Evolutionary conservation across 2,797 vertebrate genomes (phyloP), one percentile per base, ranked within the genome.

Genomic region (Peromyscus melanophrys): DNA sequence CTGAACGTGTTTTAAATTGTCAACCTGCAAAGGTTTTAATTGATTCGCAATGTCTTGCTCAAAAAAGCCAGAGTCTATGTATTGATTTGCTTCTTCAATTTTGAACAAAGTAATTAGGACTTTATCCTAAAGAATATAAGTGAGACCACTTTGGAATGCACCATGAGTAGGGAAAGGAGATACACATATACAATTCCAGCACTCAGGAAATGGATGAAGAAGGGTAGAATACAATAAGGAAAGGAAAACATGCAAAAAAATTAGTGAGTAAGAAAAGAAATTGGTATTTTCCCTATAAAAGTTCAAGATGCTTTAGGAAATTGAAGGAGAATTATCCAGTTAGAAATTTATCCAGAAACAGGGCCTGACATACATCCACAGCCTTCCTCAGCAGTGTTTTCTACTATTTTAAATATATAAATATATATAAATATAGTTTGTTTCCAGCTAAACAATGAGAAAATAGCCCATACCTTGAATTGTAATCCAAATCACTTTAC

Each of bases 21-120:
- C 96, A 94, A 89, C 95, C 97, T 97, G 37, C 83, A 93, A 92
- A 69, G 92, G 71, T 98, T 91, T n/a, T 80, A 76, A 95, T 63
- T 65, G 29, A 95, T 87, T 95, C 78, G 59, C 65, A 25, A n/a
- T 94, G 23, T 31, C 4, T 95, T 89, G 3, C 10, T 92, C 25
- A 96, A 78, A 94, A 67, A 12, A 85, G 2, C 65, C 71, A 61
- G 46, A 78, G 92, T 83, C 65, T 21, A 78, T 63, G 92, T 37
- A 57, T 29, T 67, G 1, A 17, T 55, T 40, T 89, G 25, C 31
- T 93, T 92, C 89, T 90, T 52, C 31, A 23, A 63, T 29, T 95
- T 95, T 91, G 17, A 95, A 17, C 43, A 89, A 65, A 43, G 12
- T 96, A 86, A 90, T 61, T 84, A 80, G 17, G 21, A 90, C 29